Base-by-base conservation (phyloP, 2,797 vertebrate species). In the Octomys mimax region DNA sequence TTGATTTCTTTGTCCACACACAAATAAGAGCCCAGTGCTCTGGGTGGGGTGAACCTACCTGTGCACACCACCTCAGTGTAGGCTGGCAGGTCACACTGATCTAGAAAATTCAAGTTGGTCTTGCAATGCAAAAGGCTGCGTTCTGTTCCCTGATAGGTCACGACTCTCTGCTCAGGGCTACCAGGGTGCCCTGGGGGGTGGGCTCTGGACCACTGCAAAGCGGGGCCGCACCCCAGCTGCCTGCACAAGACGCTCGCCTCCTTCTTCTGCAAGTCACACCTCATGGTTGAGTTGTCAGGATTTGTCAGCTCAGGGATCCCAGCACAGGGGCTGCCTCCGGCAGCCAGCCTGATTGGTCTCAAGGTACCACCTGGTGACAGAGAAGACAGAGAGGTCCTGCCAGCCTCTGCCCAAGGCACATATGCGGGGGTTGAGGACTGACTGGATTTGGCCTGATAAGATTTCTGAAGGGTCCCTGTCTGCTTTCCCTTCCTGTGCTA, bases 281-380 rank as follows among this genome's bases (percentile, higher is more conserved):
- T 61, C 70, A 54, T 0, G 5, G n/a, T 14, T 54, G 52, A 54
- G 52, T 54, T 28, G 11, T 6, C 6, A 16, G 54, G 3, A 2
- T 77, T 94, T 9, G 61, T 5, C 31, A 70, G 4, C 21, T 94
- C 75, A 1, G 61, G 36, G 42, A 12, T 80, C 26, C 92, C 92
- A 21, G 87, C 92, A 77, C 95, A 95, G 31, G 95, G 95, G 78
- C 95, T 95, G 57, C 82, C 28, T 33, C 95, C 92, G 4, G 42
- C 59, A 2, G 2, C 16, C n/a, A 95, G 77, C 21, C 21, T 10
- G 5, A 87, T n/a, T 82, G n/a, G 24, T 19, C 13, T 24, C 1
- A 57, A 11, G 5, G 59, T n/a, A 33, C 91, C 57, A 33, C 42
- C 92, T 95, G 77, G 39, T 59, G 52, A 52, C 39, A 93, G 19